Percentiles rank a stretch among this genome's conserved stretches.
These are phyloP conservation scores for Trematomus loennbergii DNA, from an alignment of 2,113 vertebrate species.

Conservation along the genomic window DNA sequence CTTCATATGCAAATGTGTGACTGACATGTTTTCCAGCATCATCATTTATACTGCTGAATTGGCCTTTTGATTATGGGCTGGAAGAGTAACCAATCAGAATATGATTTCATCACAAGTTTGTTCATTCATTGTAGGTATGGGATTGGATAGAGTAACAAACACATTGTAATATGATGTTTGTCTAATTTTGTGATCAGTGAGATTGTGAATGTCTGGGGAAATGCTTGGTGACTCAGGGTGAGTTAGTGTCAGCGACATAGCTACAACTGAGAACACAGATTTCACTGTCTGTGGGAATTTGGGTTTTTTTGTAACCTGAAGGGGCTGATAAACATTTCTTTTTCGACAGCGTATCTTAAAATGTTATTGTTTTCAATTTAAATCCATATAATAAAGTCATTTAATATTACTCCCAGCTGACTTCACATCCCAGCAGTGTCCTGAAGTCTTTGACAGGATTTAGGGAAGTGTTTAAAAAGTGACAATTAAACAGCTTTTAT, in stretches of 20 bases:
- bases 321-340: background rate
- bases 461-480: background rate
- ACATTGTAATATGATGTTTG: background rate
- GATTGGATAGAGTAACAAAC: constrained; percentile 14
- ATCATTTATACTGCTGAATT: constrained; percentile 21
- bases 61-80: constrained; percentile 34
- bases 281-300: background rate
- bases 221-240: background rate
- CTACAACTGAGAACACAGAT: background rate
- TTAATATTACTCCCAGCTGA: background rate
- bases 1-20: constrained; percentile 44
- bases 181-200: background rate
- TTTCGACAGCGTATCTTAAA: background rate
- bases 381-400: background rate
- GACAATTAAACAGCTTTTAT: background rate
- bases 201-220: background rate
- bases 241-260: too few species aligned
- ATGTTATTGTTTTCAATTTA: background rate
- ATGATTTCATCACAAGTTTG: constrained; percentile 44
- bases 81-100: constrained; percentile 50
- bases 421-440: background rate
- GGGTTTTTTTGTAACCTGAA: background rate
- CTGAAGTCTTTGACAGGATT: background rate
- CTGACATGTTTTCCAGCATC: constrained; percentile 16
- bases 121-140: background rate